phyloP scores from a whole-genome alignment of 2,113 vertebrate species.

The Verasper variegatus region DNA sequence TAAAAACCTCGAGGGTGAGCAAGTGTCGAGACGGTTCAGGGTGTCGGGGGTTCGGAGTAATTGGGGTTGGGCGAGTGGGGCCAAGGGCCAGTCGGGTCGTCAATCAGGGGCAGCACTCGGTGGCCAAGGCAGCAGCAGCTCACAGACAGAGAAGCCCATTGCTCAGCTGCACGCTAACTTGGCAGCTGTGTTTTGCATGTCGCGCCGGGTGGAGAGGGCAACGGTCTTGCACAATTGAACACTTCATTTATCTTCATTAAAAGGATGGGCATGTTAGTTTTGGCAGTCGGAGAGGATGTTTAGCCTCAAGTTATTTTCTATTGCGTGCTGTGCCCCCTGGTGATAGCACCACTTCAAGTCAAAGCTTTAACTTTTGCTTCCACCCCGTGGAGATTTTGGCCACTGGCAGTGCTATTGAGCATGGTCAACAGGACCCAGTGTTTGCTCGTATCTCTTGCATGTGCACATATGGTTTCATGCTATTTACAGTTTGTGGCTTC shows the following conservation, averaged over 20 bases:
- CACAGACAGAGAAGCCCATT: slow-evolving; percentile 17
- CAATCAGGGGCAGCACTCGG: slow-evolving; percentile 17
- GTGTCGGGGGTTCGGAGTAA: slow-evolving; percentile 49
- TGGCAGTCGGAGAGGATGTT: slow-evolving; percentile 49
- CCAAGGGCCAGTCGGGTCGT: slow-evolving; percentile 46
- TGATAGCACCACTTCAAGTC: slow-evolving; percentile 27
- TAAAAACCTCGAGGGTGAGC: slow-evolving; percentile 38
- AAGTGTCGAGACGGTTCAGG: slow-evolving; percentile 40
- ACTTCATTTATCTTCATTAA: slow-evolving; percentile 75
- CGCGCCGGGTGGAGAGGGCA: slow-evolving; percentile 71
- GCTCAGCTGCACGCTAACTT: slow-evolving; percentile 45
- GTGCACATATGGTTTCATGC: neutral
- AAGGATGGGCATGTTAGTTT: slow-evolving; percentile 59
- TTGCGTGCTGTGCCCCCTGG: slow-evolving; percentile 7
- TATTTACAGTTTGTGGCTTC: neutral
- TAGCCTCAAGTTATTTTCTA: slow-evolving; percentile 24
- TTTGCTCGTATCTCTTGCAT: neutral
- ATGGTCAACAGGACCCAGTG: neutral
- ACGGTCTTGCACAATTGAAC: slow-evolving; percentile 62
- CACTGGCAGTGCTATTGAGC: slow-evolving; percentile 5
- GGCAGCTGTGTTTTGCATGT: slow-evolving; percentile 72
- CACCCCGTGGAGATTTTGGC: neutral
- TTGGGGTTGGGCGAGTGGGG: slow-evolving; percentile 44
- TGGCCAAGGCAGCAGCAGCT: slow-evolving; percentile 3
- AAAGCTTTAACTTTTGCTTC: slow-evolving; percentile 7